These are phyloP conservation scores for Neodon shergylaensis DNA, from an alignment of 2,113 vertebrate species.

Conservation along the genomic window DNA sequence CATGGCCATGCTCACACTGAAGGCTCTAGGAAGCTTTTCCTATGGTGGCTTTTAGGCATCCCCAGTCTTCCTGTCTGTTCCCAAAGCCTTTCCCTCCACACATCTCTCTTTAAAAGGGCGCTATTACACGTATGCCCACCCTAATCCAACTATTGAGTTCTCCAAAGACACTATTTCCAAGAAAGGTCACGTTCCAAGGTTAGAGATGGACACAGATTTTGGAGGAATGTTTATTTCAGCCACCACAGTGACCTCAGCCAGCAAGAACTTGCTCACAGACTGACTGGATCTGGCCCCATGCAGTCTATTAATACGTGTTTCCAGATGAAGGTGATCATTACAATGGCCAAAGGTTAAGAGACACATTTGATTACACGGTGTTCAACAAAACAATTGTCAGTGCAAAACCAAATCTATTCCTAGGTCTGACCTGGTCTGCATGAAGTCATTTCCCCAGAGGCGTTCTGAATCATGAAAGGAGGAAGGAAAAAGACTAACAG, in stretches of 20 bases:
- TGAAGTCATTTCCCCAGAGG: not conserved
- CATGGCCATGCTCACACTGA: not conserved
- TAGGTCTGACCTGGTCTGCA: not conserved
- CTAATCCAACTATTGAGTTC: not conserved
- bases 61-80: not conserved
- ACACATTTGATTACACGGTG: not conserved
- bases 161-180: not conserved
- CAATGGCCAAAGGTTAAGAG: not conserved
- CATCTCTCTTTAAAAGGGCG: rapidly evolving
- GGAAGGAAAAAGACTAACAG: not conserved
- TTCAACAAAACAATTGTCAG: not conserved
- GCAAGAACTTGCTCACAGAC: not conserved
- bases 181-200: not conserved
- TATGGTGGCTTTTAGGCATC: rapidly evolving
- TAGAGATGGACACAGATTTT: not conserved
- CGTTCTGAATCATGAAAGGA: not conserved
- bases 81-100: rapidly evolving
- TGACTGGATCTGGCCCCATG: not conserved
- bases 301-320: not conserved
- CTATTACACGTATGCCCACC: not conserved
- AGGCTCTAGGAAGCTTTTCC: not conserved
- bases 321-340: not conserved
- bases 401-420: not conserved
- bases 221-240: not conserved
- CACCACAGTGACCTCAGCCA: not conserved